phyloP scores from a whole-genome alignment of 2,113 vertebrate species.

The Zapus hudsonius region DNA sequence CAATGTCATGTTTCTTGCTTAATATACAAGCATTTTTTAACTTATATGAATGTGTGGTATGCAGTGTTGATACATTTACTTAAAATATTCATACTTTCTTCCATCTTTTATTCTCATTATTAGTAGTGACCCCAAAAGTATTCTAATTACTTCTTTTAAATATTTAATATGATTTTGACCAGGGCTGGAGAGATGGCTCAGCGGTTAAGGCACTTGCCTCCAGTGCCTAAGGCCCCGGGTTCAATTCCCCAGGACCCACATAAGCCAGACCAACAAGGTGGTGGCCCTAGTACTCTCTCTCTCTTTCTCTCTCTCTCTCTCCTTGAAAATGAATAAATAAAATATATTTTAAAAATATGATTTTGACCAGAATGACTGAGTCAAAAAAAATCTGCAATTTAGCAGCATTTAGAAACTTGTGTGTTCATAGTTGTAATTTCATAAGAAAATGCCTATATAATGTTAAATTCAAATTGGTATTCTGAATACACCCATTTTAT shows the following conservation, averaged over 20 bases:
- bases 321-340: too few relatives aligned
- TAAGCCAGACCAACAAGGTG: too few relatives aligned
- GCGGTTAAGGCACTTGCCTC: too few relatives aligned
- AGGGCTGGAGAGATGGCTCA: too few relatives aligned
- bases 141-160: background rate
- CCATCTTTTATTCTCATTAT: background rate
- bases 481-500: background rate
- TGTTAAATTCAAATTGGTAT: background rate
- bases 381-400: background rate
- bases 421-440: background rate
- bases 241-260: too few relatives aligned
- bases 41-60: background rate
- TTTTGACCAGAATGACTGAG: background rate
- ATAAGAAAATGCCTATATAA: background rate
- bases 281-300: too few relatives aligned
- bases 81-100: background rate
- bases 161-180: background rate
- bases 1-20: background rate
- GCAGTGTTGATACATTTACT: background rate
- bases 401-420: background rate
- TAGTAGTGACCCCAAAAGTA: background rate
- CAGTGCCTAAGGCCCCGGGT: too few relatives aligned
- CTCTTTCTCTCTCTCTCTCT: too few relatives aligned
- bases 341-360: slow-evolving; percentile 23
- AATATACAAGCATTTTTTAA: background rate